Evolutionary conservation across 2,888 invertebrate species (phyloP), one percentile per base, ranked within the genome.

Genomic region (Drosophila demipolita): DNA sequence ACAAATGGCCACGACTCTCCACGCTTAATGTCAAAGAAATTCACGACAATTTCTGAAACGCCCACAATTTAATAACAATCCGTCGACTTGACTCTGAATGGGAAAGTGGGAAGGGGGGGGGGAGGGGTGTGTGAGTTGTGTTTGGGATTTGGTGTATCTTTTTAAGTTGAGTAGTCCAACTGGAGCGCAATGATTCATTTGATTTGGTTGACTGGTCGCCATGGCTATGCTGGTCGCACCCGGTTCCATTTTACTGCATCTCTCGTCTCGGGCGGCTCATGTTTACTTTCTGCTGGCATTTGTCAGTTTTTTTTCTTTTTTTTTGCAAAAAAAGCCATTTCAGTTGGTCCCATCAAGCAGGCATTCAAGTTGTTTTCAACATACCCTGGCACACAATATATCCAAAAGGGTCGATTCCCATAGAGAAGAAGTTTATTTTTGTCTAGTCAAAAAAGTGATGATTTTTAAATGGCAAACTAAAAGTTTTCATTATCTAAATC

Each of bases 11-110:
- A 15, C 36, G 20, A 38, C n/a, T 36, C 58, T 6, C n/a, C 26
- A 17, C 12, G 20, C 45, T 29, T 72, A 75, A 89, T 89, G 77
- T 83, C 82, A 83, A 45, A 83, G 79, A 83, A 87, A 82, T 89
- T 79, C 67, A 66, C 73, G 73, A 79, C 66, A 67, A 78, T 77
- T 85, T 77, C 15, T 33, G 29, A 52, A 54, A 77, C 87, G 84
- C 89, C 85, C 84, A 89, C 89, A 70, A 79, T 75, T 89, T 73
- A 71, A 74, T 58, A 6, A 57, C 78, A 57, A 64, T 65, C 54
- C 70, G 58, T 71, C 45, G 64, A 60, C 40, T 12, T n/a, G 1
- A 15, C 12, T n/a, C 2, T 42, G 38, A 26, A 12, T 32, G 29
- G 35, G 29, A 35, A 3, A 1, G 55, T 38, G 26, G 23, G 23